Base-by-base conservation (phyloP, 2,888 invertebrate species). In the Silvanus unidentatus region DNA sequence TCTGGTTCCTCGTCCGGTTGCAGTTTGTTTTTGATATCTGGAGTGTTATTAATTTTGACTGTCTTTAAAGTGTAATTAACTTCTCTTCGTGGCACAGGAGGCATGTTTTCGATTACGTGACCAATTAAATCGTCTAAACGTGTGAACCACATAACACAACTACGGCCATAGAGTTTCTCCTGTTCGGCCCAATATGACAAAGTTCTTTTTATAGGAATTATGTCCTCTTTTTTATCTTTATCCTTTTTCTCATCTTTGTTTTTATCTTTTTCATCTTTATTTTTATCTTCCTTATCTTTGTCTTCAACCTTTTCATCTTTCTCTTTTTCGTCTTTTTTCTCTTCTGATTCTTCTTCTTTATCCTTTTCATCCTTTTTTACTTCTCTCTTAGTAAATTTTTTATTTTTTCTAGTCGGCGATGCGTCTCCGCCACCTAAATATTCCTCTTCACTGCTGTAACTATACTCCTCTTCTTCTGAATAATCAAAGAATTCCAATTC, bases 51-150 rank as follows among this genome's bases (percentile, higher is more conserved):
- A 2, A 70, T 43, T 8, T 52, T 57, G n/a, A 70, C 49, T 2
- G 55, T 44, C 35, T 58, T 63, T 22, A 72, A 39, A 12, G 45
- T 53, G 44, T 63, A 65, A 2, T 53, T 47, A 4, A 57, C 48
- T 14, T 55, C 57, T 22, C 55, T 35, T 11, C 58, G 47, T 38
- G 58, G 50, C 34, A 57, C 62, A 0, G 68, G 66, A 1, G 68
- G 66, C 9, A 63, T 61, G 50, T 70, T 71, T 6, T 62, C 63
- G 13, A 63, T 49, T n/a, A 72, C 50, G 45, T 69, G 66, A 1
- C 59, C 50, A 2, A 65, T 48, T 8, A 72, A 42, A 35, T 61
- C 61, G 2, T 66, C 63, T 2, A 64, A 15, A 10, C 57, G 59
- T 3, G 59, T 54, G 48, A 71, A 71, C 57, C 68, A 60, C 43